Conservation (phyloP, 2,113 vertebrate genomes). For the Fulmarus glacialis region DNA sequence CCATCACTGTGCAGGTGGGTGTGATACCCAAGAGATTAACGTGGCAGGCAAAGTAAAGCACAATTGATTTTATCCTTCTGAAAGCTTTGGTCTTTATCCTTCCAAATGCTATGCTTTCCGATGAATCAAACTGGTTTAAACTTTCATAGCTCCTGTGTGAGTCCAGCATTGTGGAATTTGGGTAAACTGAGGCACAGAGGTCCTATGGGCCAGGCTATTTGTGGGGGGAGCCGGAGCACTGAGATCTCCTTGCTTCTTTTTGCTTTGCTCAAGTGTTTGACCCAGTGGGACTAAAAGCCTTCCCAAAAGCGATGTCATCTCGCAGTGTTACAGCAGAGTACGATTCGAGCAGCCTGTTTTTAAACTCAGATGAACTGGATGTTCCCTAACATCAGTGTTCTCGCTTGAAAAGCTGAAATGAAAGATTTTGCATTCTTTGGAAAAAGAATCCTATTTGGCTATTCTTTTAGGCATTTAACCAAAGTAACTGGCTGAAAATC, state of each 20-base stretch:
- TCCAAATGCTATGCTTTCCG: neutral
- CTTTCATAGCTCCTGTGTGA: rapidly evolving
- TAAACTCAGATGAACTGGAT: neutral
- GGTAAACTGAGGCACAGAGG: neutral
- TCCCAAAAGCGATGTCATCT: rapidly evolving
- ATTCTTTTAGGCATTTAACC: neutral
- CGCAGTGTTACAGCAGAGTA: neutral
- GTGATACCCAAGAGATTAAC: neutral
- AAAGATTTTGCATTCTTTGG: neutral
- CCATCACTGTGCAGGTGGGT: rapidly evolving
- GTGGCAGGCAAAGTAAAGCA: neutral
- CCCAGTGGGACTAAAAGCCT: neutral
- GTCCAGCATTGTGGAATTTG: rapidly evolving
- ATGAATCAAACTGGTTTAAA: neutral
- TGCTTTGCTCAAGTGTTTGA: neutral
- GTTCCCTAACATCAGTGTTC: neutral
- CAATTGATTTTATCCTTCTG: neutral
- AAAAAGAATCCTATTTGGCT: neutral
- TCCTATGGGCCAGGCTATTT: neutral
- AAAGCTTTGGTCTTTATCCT: neutral
- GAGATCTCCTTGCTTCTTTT: neutral
- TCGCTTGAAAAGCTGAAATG: neutral
- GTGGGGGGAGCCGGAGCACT: neutral
- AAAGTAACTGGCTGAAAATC: neutral
- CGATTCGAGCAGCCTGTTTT: rapidly evolving